These are phyloP conservation scores for Salvelinus namaycush DNA, from an alignment of 2,113 vertebrate genomes.

Conservation along the genomic window DNA sequence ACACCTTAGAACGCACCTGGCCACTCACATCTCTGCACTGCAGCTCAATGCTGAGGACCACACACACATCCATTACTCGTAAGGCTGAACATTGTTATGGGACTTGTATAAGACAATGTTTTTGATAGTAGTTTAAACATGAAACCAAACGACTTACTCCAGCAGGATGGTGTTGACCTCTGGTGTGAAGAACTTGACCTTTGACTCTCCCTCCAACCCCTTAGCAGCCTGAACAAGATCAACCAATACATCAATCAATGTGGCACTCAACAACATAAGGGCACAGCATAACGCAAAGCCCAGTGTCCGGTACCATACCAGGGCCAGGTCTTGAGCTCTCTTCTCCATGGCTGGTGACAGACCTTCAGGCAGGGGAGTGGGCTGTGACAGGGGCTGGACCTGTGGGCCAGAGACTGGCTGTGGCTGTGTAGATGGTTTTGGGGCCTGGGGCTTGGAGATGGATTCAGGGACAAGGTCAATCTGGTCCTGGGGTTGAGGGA, in stretches of 20 bases:
- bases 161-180: constrained; percentile 87
- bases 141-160: constrained; percentile 81
- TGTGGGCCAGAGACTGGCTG: not conserved
- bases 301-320: constrained; percentile 67
- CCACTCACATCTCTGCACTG: constrained; percentile 83
- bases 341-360: constrained; percentile 79
- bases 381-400: not conserved
- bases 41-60: constrained; percentile 81
- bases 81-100: too few relatives aligned
- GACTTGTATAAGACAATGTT: too few relatives aligned
- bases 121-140: not conserved
- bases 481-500: constrained; percentile 71
- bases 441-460: not conserved
- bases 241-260: not conserved
- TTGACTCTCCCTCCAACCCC: constrained; percentile 84
- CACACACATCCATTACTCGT: constrained; percentile 7
- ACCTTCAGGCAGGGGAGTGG: constrained; percentile 76
- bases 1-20: constrained; percentile 85
- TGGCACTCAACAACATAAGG: not conserved
- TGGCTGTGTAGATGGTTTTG: not conserved
- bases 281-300: not conserved
- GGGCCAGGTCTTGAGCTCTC: constrained; percentile 79
- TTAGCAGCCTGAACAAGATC: constrained; percentile 78
- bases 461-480: not conserved
- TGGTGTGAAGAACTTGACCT: constrained; percentile 87